Conservation (phyloP, 2,113 vertebrate species). For the Sinocyclocheilus anshuiensis region DNA sequence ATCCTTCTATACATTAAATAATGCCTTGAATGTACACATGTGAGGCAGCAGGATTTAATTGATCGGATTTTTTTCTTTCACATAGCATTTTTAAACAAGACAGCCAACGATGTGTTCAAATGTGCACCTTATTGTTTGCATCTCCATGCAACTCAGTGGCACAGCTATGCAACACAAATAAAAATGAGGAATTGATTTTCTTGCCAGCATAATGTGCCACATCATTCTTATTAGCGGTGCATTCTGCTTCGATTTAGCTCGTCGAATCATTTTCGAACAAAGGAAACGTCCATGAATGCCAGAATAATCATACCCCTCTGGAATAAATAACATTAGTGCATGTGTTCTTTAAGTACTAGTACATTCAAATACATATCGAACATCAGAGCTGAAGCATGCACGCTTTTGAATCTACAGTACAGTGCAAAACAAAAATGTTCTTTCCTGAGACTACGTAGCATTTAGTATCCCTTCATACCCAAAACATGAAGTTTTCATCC, state of each 20-base stretch:
- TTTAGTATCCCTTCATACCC: conserved; percentile 70
- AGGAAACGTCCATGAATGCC: conserved; percentile 59
- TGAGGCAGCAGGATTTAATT: conserved; percentile 28
- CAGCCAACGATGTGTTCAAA: conserved; percentile 48
- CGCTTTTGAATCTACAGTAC: conserved; percentile 69
- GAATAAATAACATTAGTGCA: conserved; percentile 74
- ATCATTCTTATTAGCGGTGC: conserved; percentile 67
- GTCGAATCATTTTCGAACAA: conserved; percentile 56
- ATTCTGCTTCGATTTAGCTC: conserved; percentile 57
- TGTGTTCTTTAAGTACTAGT: conserved; percentile 67
- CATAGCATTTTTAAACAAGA: conserved; percentile 64
- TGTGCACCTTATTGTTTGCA: conserved; percentile 63
- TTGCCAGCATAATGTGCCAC: conserved; percentile 26
- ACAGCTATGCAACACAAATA: conserved; percentile 42
- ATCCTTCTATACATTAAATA: conserved; percentile 66
- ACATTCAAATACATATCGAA: conserved; percentile 76
- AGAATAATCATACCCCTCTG: conserved; percentile 63
- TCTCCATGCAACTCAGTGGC: conserved; percentile 72
- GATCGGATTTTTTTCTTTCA: conserved; percentile 48
- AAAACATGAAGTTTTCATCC: conserved; percentile 48
- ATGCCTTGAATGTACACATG: conserved; percentile 66
- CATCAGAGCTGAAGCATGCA: conserved; percentile 66
- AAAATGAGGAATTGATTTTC: conserved; percentile 11
- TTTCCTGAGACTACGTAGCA: conserved; percentile 77
- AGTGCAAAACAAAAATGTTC: conserved; percentile 72